Evolutionary conservation across 2,888 invertebrate genomes (phyloP), one percentile per base, ranked within the genome.

Genomic region (Leptura quadrifasciata): DNA sequence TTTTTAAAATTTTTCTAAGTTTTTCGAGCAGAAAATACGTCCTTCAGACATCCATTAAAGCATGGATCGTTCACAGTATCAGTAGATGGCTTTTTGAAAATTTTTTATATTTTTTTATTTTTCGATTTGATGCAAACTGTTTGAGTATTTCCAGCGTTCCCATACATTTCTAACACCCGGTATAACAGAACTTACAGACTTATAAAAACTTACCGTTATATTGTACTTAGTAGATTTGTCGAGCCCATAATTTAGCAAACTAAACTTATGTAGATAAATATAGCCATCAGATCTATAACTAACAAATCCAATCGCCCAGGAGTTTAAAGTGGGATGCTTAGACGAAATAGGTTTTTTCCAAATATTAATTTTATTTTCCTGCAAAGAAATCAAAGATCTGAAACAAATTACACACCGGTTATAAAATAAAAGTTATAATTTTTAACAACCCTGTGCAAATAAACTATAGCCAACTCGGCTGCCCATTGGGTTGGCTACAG

Each of bases 231-330:
- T 47, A 12, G 47, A 17, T 12, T 69, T 31, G 24, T 71, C 58
- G 39, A 27, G n/a, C 4, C 69, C 27, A 27, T 58, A 76, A 24
- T 68, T 24, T 15, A 47, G 18, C 10, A 79, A 64, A n/a, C 15
- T 3, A 8, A 58, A 58, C 8, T n/a, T 20, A 6, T 35, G 31
- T 31, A 17, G 15, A 76, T 87, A 89, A 2, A 90, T 89, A 76
- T 88, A 87, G n/a, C 90, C 91, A 84, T 90, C 90, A 9, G 85
- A 85, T 73, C 91, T 85, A 69, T 88, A 86, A 77, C 90, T 93
- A n/a, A 93, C 90, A 80, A 93, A 90, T 0, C 92, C 94, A 17
- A 93, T 83, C 0, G 93, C 93, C 78, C 88, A 90, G 0, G 92
- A 90, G 83, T 88, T 88, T 24, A 77, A 82, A 2, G 89, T 90